phyloP scores from a whole-genome alignment of 2,113 vertebrate species.

The Tychaedon coryphoeus region DNA sequence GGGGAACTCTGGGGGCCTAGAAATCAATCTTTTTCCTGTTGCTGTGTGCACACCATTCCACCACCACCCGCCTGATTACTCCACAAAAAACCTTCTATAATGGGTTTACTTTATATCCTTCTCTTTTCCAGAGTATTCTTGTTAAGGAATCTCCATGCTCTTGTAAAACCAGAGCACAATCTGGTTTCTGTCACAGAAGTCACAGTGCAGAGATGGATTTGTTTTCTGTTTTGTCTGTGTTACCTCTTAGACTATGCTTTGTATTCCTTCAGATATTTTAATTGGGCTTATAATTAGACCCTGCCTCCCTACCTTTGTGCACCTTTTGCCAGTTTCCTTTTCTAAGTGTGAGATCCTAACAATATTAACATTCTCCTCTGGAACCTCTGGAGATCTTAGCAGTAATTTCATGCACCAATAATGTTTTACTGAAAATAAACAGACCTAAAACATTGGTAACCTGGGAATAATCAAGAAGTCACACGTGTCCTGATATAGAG shows the following conservation, averaged over 20 bases:
- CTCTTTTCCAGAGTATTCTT: background rate
- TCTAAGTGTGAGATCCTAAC: background rate
- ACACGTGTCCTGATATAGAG: background rate
- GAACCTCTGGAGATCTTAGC: slow-evolving; percentile 19
- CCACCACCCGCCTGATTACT: background rate
- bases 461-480: slow-evolving; percentile 20
- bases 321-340: slow-evolving; percentile 1
- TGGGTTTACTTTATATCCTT: background rate
- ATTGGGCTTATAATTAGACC: slow-evolving; percentile 1
- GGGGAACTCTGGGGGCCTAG: background rate
- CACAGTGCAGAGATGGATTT: background rate
- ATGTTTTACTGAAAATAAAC: slow-evolving; percentile 34
- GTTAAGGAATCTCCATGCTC: background rate
- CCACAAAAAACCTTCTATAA: background rate
- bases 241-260: background rate
- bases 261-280: slow-evolving; percentile 27
- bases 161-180: slow-evolving; percentile 37
- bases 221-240: background rate
- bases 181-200: slow-evolving; percentile 38
- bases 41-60: background rate
- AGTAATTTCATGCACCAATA: slow-evolving; percentile 37
- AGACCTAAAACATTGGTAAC: slow-evolving; percentile 12
- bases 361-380: slow-evolving; percentile 35
- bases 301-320: background rate
- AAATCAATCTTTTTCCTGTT: background rate